phyloP scores from a whole-genome alignment of 2,797 vertebrate genomes.

The Mormyrops attenuatus region DNA sequence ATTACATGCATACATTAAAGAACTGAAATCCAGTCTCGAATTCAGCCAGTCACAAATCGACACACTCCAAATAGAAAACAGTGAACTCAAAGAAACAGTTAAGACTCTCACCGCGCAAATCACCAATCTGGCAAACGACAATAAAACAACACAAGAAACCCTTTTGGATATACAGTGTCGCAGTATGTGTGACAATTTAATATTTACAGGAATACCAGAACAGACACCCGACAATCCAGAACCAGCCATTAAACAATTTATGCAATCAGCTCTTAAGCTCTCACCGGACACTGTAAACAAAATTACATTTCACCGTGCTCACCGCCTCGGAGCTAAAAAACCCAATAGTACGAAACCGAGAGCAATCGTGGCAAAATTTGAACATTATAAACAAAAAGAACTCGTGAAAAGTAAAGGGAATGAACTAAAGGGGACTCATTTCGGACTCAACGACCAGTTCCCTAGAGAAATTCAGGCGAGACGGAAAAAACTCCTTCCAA shows the following conservation, averaged over 20 bases:
- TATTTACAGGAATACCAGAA: background rate
- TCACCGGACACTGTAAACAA: background rate
- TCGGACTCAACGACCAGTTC: background rate
- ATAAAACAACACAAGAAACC: background rate
- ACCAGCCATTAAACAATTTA: background rate
- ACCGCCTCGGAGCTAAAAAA: too few relatives aligned
- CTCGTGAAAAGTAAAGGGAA: background rate
- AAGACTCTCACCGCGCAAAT: background rate
- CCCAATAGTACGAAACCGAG: background rate
- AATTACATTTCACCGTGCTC: background rate
- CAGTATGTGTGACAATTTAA: background rate
- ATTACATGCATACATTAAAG: background rate
- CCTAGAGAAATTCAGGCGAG: background rate
- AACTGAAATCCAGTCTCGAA: background rate
- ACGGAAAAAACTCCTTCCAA: background rate
- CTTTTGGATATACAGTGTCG: background rate
- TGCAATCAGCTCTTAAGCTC: background rate
- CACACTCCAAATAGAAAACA: background rate
- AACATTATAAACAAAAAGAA: background rate
- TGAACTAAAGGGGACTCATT: background rate
- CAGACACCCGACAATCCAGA: background rate
- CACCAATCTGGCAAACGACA: background rate
- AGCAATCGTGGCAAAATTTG: background rate
- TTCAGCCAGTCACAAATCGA: background rate
- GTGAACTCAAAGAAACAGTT: background rate